phyloP scores from a whole-genome alignment of 2,113 vertebrate species.

The Hirundichthys speculiger region DNA sequence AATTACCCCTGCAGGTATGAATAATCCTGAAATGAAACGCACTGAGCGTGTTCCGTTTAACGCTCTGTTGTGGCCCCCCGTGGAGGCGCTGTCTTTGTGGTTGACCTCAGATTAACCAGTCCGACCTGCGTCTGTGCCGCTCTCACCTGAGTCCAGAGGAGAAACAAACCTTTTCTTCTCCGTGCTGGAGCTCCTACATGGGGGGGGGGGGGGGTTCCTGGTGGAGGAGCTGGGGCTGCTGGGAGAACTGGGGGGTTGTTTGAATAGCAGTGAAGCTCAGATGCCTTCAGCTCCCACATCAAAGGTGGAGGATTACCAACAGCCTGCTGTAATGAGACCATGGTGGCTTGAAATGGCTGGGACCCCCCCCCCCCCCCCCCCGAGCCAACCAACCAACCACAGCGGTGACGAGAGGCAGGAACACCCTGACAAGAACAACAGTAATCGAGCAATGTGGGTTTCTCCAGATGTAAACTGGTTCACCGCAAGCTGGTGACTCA shows the following conservation, averaged over 20 bases:
- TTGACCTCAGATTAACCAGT: too few species aligned
- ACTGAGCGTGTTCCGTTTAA: too few species aligned
- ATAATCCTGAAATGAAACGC: too few species aligned
- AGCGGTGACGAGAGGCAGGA: conserved; percentile 40
- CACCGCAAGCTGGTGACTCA: not conserved
- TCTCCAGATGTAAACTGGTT: conserved; percentile 56
- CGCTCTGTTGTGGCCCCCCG: too few species aligned
- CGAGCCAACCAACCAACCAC: too few species aligned
- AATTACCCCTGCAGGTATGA: too few species aligned
- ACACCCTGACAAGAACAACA: conserved; percentile 68
- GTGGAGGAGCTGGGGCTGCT: conserved; percentile 66
- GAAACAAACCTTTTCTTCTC: too few species aligned
- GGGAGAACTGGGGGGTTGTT: conserved; percentile 57
- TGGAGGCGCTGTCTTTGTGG: too few species aligned
- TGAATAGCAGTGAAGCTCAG: conserved; percentile 67
- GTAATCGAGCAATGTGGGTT: conserved; percentile 75
- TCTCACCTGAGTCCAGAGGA: too few species aligned
- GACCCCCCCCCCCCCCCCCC: conserved; percentile 34
- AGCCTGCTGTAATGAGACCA: conserved; percentile 75
- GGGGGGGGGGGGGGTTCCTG: conserved; percentile 51
- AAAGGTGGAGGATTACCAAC: conserved; percentile 76
- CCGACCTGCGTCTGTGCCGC: too few species aligned
- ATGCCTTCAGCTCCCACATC: conserved; percentile 69
- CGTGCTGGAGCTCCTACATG: conserved; percentile 27
- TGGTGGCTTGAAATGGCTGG: conserved; percentile 59